Evolutionary conservation across 2,113 vertebrate genomes (phyloP), one percentile per base, ranked within the genome.

Genomic region (Centrocercus urophasianus): DNA sequence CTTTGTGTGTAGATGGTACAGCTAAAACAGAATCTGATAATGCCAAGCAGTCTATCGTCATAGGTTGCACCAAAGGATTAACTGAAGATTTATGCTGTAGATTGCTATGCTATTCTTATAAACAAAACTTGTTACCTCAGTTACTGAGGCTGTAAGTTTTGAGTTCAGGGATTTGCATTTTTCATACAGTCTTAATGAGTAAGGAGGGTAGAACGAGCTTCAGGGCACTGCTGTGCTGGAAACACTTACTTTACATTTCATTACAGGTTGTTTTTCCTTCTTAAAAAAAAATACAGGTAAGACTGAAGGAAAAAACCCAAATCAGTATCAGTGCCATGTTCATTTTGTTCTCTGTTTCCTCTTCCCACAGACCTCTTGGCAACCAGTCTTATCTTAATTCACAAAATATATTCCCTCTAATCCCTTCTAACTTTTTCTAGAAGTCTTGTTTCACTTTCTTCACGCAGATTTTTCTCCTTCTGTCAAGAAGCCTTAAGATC

Each of bases 71-170:
- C 60, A 89, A 88, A 96, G 38, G 65, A 96, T 96, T 96, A 97
- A 97, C 81, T 96, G 82, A 84, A 89, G 90, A 90, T 91, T 97
- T 97, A 81, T 85, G 85, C 82, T 89, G 80, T 88, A 95, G 87
- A 93, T 43, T 71, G 71, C 19, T 93, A 60, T 95, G 86, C 66
- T 97, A 72, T 89, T 97, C 85, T 96, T 85, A 86, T 66, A 97
- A 96, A 93, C 45, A 96, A 96, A 96, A 77, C 50, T 64, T 0
- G n/a, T 95, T 97, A 93, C 93, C 93, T 94, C 94, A 91, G 83
- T 93, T 96, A 96, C 85, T 73, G 90, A 93, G 87, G 78, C 86
- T 85, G 12, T 18, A 96, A 93, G 71, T 67, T 82, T 91, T 89
- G 7, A 84, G 61, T 76, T 81, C 43, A 90, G 45, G 15, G 82